Base-by-base conservation (phyloP, 2,797 vertebrate genomes). In the Manis pentadactyla region DNA sequence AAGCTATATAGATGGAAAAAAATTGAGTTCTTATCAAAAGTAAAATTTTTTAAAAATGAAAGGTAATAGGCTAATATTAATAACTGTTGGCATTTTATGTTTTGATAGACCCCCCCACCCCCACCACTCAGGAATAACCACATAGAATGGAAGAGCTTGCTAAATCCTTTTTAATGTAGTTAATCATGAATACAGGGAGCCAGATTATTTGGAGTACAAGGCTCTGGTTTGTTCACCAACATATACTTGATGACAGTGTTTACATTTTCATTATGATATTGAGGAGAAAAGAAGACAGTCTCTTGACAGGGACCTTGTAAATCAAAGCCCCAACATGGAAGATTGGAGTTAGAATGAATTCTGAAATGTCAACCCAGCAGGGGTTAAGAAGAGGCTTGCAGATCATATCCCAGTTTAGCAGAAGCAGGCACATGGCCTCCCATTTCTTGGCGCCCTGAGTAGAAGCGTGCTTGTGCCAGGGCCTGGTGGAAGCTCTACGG, bases 61-160 rank as follows among this genome's bases (percentile, higher is more conserved):
- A 27, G 12, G 11, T 74, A 57, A 71, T 71, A 85, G 29, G 27
- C n/a, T 83, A 87, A 59, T 34, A 68, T 37, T 89, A 85, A 68
- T 94, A 84, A 87, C 61, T 93, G 7, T 68, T 74, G 66, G 42
- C 71, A 81, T 34, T 85, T 88, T 15, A n/a, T 77, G 4, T 90
- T 93, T 63, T 49, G 87, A 68, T 87, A 66, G 23, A 11, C 7
- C 46, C 46, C 42, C 46, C 46, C 9, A 10, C 46, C 2, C 46
- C 46, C 37, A 39, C 46, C 46, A 2, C 46, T 2, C 19, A 75
- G 77, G 51, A 87, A 85, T 7, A 90, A 49, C 4, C 27, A 34
- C 5, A 9, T 39, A 68, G 37, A 74, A 37, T 79, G 66, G 46
- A 94, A 81, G 87, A n/a, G 18, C 23, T 61, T 53, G 25, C 18